Percentiles rank a stretch among this genome's conserved stretches.
phyloP scores from a whole-genome alignment of 1,140 invertebrate species.

The Eciton burchellii region DNA sequence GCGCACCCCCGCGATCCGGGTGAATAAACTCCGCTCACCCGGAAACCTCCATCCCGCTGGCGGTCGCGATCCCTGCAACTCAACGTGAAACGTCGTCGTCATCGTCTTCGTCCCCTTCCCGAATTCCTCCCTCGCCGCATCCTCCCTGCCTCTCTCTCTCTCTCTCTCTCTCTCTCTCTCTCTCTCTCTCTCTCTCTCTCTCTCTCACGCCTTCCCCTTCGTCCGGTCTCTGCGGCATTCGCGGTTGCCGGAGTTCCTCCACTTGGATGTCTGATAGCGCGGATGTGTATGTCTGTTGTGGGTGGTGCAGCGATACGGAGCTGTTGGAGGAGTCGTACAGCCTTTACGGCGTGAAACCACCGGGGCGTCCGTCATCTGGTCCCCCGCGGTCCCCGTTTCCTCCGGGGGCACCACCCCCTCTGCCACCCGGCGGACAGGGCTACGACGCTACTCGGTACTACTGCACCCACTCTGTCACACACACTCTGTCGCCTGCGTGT shows the following conservation, averaged over 20 bases:
- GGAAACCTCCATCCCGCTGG: not conserved
- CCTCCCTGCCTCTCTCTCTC: too few species aligned
- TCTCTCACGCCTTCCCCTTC: too few species aligned
- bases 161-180: too few species aligned
- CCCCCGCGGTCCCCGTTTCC: slow-evolving; percentile 84
- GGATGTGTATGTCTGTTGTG: slow-evolving; percentile 82
- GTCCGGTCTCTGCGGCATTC: not conserved
- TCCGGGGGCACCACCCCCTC: slow-evolving; percentile 84
- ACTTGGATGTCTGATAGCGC: slow-evolving; percentile 76
- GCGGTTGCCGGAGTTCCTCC: slow-evolving; percentile 7
- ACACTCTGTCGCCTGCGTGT: slow-evolving; percentile 46
- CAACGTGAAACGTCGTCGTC: slow-evolving; percentile 4
- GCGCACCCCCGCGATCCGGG: not conserved
- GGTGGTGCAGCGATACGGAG: slow-evolving; percentile 89
- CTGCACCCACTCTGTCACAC: slow-evolving; percentile 64
- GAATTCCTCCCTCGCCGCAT: slow-evolving; percentile 28
- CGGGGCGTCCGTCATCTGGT: slow-evolving; percentile 87
- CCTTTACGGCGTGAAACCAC: slow-evolving; percentile 91
- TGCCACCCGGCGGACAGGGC: slow-evolving; percentile 85
- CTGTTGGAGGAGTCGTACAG: slow-evolving; percentile 92
- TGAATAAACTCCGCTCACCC: slow-evolving; percentile 44
- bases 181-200: too few species aligned
- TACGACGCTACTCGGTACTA: slow-evolving; percentile 87
- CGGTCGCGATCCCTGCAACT: not conserved
- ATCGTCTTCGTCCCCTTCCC: not conserved